These are phyloP conservation scores for Zaprionus obscuricornis DNA, from an alignment of 2,888 invertebrate species.

Conservation along the genomic window DNA sequence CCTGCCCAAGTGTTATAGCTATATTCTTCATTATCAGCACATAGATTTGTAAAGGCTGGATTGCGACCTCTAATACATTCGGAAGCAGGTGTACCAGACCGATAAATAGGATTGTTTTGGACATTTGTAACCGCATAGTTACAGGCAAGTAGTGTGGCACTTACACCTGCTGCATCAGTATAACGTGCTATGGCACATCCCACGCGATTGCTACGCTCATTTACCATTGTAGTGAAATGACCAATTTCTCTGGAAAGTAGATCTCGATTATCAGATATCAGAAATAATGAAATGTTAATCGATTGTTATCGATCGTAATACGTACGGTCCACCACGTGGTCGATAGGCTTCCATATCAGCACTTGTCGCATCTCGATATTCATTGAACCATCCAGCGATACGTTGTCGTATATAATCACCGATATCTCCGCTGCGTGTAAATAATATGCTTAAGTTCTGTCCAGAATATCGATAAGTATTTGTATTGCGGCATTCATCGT, in stretches of 20 bases:
- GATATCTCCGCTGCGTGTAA: conserved; percentile 28
- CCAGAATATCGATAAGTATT: conserved; percentile 59
- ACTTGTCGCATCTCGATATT: conserved; percentile 50
- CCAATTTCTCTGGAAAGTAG: conserved; percentile 60
- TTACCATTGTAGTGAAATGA: conserved; percentile 60
- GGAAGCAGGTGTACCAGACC: conserved; percentile 52
- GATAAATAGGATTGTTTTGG: conserved; percentile 55
- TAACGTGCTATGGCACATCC: conserved; percentile 62
- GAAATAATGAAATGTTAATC: no score
- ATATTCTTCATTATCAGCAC: conserved; percentile 54
- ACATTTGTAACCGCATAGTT: conserved; percentile 71
- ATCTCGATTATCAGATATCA: not conserved
- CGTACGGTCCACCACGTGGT: conserved; percentile 57
- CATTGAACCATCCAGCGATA: conserved; percentile 59
- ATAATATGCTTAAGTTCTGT: conserved; percentile 64
- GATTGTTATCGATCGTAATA: no score
- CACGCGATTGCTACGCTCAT: conserved; percentile 67
- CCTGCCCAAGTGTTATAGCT: conserved; percentile 55
- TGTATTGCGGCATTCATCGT: conserved; percentile 70
- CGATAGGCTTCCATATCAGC: conserved; percentile 54
- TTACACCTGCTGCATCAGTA: conserved; percentile 46
- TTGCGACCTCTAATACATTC: conserved; percentile 57
- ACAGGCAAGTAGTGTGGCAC: conserved; percentile 56
- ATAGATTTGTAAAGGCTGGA: conserved; percentile 54
- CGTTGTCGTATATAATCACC: conserved; percentile 48